Percentiles rank a stretch among this genome's conserved stretches.
Conservation (phyloP, 2,797 vertebrate genomes). For the Poecilia wingei region DNA sequence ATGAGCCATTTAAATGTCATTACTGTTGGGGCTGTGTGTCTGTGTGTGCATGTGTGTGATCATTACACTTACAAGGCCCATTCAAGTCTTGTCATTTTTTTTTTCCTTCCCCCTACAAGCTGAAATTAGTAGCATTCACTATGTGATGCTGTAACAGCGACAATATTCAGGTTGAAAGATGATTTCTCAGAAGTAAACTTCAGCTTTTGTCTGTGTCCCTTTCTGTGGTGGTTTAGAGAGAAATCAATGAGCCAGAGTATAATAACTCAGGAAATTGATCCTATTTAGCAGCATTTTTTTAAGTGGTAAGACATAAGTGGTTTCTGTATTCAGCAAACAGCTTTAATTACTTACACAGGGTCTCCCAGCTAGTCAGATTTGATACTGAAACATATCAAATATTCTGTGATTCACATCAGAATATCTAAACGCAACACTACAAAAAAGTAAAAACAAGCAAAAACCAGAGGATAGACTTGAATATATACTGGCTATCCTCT, state of each 20-base stretch:
- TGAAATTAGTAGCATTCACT: constrained; percentile 61
- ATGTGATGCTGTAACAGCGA: constrained; percentile 27
- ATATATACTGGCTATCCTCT: background rate
- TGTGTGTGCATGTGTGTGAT: constrained; percentile 34
- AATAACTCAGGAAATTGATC: constrained; percentile 1
- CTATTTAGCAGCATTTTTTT: background rate
- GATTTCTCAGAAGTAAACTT: constrained; percentile 46
- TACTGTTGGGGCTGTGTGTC: constrained; percentile 58
- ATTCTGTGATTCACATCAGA: background rate
- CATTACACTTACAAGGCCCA: constrained; percentile 63
- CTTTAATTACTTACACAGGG: background rate
- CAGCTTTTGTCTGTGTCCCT: constrained; percentile 29
- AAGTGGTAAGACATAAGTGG: background rate
- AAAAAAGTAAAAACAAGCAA: background rate
- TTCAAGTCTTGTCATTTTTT: constrained; percentile 66
- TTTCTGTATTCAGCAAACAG: background rate
- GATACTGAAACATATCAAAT: background rate
- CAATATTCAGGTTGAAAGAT: constrained; percentile 50
- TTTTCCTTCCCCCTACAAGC: constrained; percentile 38
- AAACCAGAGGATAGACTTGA: background rate
- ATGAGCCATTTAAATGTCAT: constrained; percentile 81
- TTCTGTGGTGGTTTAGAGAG: constrained; percentile 31
- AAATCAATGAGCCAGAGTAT: constrained; percentile 5
- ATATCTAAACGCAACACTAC: background rate
- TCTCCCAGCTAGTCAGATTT: background rate